These are phyloP conservation scores for Ceuthmochares aereus DNA, from an alignment of 2,113 vertebrate genomes.

Conservation along the genomic window DNA sequence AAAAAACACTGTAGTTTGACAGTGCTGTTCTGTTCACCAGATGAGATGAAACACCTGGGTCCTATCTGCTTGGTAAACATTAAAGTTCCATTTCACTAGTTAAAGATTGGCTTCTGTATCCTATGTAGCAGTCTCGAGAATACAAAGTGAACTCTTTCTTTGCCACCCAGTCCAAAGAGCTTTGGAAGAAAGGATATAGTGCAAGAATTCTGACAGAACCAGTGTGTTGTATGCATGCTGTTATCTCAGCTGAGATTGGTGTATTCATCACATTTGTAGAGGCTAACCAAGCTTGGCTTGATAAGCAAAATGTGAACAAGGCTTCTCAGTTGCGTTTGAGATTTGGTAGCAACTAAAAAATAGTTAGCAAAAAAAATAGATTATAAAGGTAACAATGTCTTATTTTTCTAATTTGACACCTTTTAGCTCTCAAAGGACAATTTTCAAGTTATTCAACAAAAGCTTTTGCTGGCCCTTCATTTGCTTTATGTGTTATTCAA, in stretches of 20 bases:
- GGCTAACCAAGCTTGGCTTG: neutral
- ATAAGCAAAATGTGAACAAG: neutral
- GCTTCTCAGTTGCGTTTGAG: neutral
- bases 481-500: conserved; percentile 63
- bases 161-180: neutral
- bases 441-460: conserved; percentile 52
- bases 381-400: neutral
- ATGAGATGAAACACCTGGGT: conserved; percentile 74
- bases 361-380: neutral
- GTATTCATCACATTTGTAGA: neutral
- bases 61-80: conserved; percentile 83
- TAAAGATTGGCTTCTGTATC: conserved; percentile 75
- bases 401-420: neutral
- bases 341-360: neutral
- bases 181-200: neutral
- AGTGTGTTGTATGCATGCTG: neutral
- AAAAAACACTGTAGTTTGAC: conserved; percentile 51
- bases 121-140: conserved; percentile 55
- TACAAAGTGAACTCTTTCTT: conserved; percentile 61
- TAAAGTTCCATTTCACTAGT: conserved; percentile 79
- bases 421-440: neutral
- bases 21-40: conserved; percentile 40
- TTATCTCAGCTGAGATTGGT: neutral
- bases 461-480: conserved; percentile 41
- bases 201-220: neutral